Evolutionary conservation across 2,888 invertebrate species (phyloP).

Genomic region (Nymphalis polychloros): DNA sequence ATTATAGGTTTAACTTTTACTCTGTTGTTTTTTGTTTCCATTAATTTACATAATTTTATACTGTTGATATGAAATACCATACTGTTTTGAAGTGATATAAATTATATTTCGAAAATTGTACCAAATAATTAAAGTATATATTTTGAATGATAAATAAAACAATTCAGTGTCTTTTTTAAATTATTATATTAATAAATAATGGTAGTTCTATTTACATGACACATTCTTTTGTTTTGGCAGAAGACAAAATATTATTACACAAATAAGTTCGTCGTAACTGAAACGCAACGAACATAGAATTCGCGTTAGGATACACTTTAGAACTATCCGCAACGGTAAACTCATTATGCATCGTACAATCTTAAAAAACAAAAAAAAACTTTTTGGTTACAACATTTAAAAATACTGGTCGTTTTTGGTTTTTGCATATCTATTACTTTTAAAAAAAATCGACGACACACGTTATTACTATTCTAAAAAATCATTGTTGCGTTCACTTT

Average conservation of each 20-base stretch:
- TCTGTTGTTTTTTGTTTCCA: no score
- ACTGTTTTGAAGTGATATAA: no score
- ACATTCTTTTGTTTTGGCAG: constrained; percentile 82
- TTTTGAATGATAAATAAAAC: constrained; percentile 58
- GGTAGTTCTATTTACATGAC: constrained; percentile 83
- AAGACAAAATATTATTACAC: constrained; percentile 80
- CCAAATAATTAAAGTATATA: background rate
- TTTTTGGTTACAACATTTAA: constrained; percentile 71
- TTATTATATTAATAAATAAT: constrained; percentile 83
- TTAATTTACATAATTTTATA: no score
- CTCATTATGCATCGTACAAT: constrained; percentile 42
- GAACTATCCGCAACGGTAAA: constrained; percentile 63
- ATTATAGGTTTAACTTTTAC: no score
- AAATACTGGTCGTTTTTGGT: constrained; percentile 79
- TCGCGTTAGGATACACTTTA: constrained; percentile 43
- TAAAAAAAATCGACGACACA: constrained; percentile 35
- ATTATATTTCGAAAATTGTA: no score
- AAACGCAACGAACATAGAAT: constrained; percentile 46
- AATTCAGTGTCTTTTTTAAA: constrained; percentile 61
- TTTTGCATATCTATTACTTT: constrained; percentile 33
- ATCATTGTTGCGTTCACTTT: constrained; percentile 26
- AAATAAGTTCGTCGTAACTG: constrained; percentile 63
- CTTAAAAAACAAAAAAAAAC: constrained; percentile 33
- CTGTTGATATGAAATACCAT: no score
- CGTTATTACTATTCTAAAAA: constrained; percentile 31